A percentile compares a stretch with the other conserved stretches of the same genome.
Evolutionary conservation across 2,797 vertebrate genomes (phyloP).

Genomic region (Gymnopithys bicolor): DNA sequence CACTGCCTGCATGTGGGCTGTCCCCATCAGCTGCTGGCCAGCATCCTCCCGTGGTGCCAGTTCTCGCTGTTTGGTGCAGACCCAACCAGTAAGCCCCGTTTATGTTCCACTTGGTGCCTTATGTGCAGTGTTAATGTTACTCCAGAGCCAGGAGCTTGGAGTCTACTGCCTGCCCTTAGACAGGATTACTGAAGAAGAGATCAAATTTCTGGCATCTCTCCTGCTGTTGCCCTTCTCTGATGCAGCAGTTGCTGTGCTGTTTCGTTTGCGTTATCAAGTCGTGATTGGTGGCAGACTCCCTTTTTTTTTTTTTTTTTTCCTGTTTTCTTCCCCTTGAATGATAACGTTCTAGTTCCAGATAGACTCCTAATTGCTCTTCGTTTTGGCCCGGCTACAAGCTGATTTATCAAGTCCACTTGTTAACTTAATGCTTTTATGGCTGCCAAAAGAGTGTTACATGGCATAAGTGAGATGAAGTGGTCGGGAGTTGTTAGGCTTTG

Average conservation of each 20-base stretch:
- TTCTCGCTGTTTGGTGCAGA: not conserved
- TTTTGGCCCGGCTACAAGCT: not conserved
- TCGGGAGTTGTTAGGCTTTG: not conserved
- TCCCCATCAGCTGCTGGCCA: not conserved
- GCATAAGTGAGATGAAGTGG: not conserved
- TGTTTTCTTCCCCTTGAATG: not conserved
- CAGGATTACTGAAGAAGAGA: not conserved
- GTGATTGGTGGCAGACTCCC: not conserved
- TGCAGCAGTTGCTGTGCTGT: not conserved
- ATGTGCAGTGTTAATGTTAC: not conserved
- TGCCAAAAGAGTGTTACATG: not conserved
- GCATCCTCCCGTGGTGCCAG: rapidly evolving
- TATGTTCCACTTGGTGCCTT: not conserved
- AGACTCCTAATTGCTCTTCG: not conserved
- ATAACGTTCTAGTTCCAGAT: not conserved
- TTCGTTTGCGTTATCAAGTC: not conserved
- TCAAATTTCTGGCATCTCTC: not conserved
- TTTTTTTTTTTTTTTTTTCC: not conserved
- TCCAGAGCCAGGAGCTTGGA: not conserved
- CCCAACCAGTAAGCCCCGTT: not conserved
- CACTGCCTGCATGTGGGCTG: not conserved
- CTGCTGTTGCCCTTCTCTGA: not conserved
- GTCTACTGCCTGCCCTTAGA: not conserved
- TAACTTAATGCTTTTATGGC: conserved; percentile 6
- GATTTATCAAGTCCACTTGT: conserved; percentile 21